These are phyloP conservation scores for Drosophila macrospina DNA, from an alignment of 2,888 invertebrate species.

Conservation along the genomic window DNA sequence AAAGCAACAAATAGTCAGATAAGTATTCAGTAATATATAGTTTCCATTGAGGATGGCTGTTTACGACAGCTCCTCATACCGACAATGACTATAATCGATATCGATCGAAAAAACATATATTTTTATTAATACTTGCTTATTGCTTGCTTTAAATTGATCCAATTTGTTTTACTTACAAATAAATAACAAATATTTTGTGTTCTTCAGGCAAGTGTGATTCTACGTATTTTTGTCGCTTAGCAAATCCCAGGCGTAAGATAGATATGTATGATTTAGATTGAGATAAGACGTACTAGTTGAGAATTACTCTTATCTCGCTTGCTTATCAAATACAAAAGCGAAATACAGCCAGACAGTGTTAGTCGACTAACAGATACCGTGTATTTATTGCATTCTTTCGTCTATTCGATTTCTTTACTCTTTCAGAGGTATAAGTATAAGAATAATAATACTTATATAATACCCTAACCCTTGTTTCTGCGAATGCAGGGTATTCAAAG, in stretches of 20 bases:
- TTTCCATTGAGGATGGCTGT: not conserved
- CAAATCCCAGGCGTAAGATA: not conserved
- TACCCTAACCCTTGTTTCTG: too few relatives aligned
- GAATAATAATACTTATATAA: too few relatives aligned
- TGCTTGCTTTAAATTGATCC: not conserved
- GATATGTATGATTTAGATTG: conserved; percentile 16
- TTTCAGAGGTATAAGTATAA: too few relatives aligned
- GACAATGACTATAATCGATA: not conserved
- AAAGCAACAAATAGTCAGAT: not conserved
- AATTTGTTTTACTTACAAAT: not conserved
- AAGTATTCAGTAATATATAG: not conserved
- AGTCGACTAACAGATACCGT: not conserved
- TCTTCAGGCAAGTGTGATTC: not conserved
- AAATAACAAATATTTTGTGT: not conserved
- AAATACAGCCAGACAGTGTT: not conserved
- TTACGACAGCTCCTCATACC: not conserved
- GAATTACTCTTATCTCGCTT: conserved; percentile 1
- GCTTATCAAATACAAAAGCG: conserved; percentile 5
- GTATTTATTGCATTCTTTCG: not conserved
- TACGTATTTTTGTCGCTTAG: not conserved
- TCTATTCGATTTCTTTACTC: too few relatives aligned
- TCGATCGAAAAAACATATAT: not conserved
- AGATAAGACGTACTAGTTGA: conserved; percentile 23
- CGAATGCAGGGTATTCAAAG: not conserved
- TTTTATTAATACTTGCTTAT: too few relatives aligned